Base-by-base conservation (phyloP, 37 sponge, comb jelly and placozoan species). In the Bolinopsis microptera region DNA sequence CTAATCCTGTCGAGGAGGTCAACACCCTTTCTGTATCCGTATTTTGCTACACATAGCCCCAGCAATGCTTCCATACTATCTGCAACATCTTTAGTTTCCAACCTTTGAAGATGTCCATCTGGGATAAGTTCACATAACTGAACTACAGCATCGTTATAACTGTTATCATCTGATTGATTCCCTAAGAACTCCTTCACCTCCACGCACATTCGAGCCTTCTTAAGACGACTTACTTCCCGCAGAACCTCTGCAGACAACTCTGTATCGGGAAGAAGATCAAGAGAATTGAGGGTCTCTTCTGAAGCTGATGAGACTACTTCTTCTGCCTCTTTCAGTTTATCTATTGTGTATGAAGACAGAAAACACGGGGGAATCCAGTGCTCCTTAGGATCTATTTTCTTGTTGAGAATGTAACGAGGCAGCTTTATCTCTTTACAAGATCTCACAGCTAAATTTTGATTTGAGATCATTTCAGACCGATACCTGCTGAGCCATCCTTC, bases 51-150 rank as follows among this genome's bases (percentile, higher is more conserved):
- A 94, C 96, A 98, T 0, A 97, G 94, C 69, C 98, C 97, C 34
- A 97, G 75, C 25, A 99, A 93, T 32, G 97, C 94, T 76, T 99
- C 99, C 75, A 97, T 90, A 32, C 95, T 94, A 76, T 99, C 99
- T 0, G 99, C 99, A 38, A 97, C 93, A 26, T 95, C 94, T 68
- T 99, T 99, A 90, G 95, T 97, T 38, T 94, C 48, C n/a, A 99
- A 33, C n/a, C 40, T 83, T 37, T 96, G 98, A 39, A 86, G 90
- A 26, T 41, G 35, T 26, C 36, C 90, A 41, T 40, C 90, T 41
- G 90, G 90, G n/a, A 86, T 86, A 1, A 86, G 0, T 3, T 86
- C 90, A 86, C 90, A 86, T 16, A 86, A 34, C 28, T 86, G 37
- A 0, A 28, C 26, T 38, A 86, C 22, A 2, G 61, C 26, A 16